Percentiles rank a stretch among this genome's conserved stretches.
Evolutionary conservation across 1,140 invertebrate species (phyloP).

Genomic region (Pogonus chalceus): DNA sequence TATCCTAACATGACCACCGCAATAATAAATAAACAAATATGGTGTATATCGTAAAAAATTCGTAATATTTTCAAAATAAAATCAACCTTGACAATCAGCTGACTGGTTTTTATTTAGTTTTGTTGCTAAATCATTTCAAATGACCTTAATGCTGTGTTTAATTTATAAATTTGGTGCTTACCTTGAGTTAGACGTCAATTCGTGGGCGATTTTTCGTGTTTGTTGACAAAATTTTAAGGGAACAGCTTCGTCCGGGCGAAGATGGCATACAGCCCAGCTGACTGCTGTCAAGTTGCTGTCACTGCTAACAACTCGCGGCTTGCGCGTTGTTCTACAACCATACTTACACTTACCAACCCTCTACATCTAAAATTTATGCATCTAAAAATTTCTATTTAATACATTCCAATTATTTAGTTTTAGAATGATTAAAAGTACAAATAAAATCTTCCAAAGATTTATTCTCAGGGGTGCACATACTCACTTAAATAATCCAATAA

Average conservation of each 20-base stretch:
- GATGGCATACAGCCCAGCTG: constrained; percentile 8
- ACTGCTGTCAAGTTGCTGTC: constrained; percentile 7
- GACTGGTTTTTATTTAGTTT: background rate
- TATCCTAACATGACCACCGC: constrained; percentile 8
- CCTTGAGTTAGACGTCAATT: constrained; percentile 1
- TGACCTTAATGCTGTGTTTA: background rate
- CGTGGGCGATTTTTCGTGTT: background rate
- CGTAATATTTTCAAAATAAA: background rate
- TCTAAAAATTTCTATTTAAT: no score
- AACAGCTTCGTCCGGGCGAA: background rate
- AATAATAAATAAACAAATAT: background rate
- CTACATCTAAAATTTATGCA: background rate
- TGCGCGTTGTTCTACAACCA: background rate
- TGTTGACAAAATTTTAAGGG: background rate
- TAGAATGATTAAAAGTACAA: background rate
- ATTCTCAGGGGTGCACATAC: background rate
- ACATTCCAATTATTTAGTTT: no score
- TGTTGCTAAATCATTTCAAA: background rate
- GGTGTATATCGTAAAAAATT: background rate
- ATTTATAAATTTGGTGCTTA: background rate
- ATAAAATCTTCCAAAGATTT: background rate
- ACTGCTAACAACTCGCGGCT: no score
- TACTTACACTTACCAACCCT: background rate
- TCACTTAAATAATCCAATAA: background rate
- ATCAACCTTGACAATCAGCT: constrained; percentile 8